Base-by-base conservation (phyloP, 2,113 vertebrate genomes). In the Nycticorax nycticorax region DNA sequence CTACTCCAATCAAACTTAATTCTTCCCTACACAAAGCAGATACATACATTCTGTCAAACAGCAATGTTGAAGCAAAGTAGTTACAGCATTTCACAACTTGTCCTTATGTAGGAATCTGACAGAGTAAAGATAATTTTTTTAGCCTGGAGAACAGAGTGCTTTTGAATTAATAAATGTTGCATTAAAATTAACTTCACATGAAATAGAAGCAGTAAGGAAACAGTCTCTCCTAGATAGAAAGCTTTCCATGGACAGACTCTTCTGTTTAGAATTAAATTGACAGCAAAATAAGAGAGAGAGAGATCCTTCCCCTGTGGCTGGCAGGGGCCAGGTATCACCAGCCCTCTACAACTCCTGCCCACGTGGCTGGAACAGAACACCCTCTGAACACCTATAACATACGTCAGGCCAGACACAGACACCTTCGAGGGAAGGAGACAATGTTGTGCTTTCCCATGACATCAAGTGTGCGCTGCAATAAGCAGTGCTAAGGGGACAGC, bases 101-200 rank as follows among this genome's bases (percentile, higher is more conserved):
- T 92, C 85, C 91, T 71, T 35, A 74, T 72, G 43, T 32, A 87
- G 43, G 74, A 95, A 93, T 67, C 71, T 92, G 94, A 96, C 95
- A 96, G 89, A 92, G 62, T 30, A 96, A 95, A 95, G 89, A 83
- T 62, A 52, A 9, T 48, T 73, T 77, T 68, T 84, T 95, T 91
- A 95, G 89, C 91, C 91, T 67, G 52, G 32, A 96, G 85, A 96
- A 94, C 27, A 78, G 73, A 88, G 79, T 89, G 79, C 77, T 84
- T 97, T 95, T 80, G 77, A 95, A 95, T 92, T 97, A 96, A 97
- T 97, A 97, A 92, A 95, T 88, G 55, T 86, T 96, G 45, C 64
- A 96, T 92, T 92, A 93, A 50, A 96, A 96, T 95, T 94, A 96
- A 97, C 64, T 94, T 89, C 71, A 91, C 83, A 96, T 89, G 76